Evolutionary conservation across 2,797 vertebrate species (phyloP), one percentile per base, ranked within the genome.

Genomic region (Aselliscus stoliczkanus): DNA sequence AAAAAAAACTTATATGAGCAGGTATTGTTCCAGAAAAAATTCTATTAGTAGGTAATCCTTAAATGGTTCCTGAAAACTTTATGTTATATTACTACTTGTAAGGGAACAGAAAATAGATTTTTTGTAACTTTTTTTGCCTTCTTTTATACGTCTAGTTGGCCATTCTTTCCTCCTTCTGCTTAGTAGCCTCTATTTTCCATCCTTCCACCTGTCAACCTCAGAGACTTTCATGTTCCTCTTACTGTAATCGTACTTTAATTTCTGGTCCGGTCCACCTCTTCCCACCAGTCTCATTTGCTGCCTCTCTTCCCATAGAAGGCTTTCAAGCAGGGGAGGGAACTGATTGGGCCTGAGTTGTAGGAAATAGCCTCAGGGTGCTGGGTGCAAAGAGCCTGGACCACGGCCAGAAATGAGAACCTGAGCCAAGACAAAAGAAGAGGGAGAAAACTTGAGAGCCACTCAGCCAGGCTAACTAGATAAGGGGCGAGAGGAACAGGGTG

Each of bases 31-130:
- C 70, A 86, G 73, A 69, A 42, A 76, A 89, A 88, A 77, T 58
- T 50, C 15, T 93, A 23, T 88, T 88, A 39, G 64, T 76, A 84
- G 20, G 37, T 44, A 91, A 81, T 58, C 67, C 76, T 70, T 88
- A 90, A 77, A 69, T 85, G 44, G 17, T 81, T 90, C 39, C 15
- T 88, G 29, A 13, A 94, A 92, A 88, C 20, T 87, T 88, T 60
- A 39, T 84, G 92, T 95, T 94, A 83, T 44, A 65, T 69, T 85
- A 39, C 54, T 79, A 87, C 25, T 23, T 83, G 37, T 79, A 79
- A 79, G 4, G 90, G 31, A 81, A 93, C 56, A 82, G 31, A 85
- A 80, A 65, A 73, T 7, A 62, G 2, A 10, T 47, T 56, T 23
- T 72, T 42, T 14, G 42, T 47, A 20, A n/a, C 1, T 4, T 10